Base-by-base conservation (phyloP, 2,888 invertebrate genomes). In the Drosophila macrospina region DNA sequence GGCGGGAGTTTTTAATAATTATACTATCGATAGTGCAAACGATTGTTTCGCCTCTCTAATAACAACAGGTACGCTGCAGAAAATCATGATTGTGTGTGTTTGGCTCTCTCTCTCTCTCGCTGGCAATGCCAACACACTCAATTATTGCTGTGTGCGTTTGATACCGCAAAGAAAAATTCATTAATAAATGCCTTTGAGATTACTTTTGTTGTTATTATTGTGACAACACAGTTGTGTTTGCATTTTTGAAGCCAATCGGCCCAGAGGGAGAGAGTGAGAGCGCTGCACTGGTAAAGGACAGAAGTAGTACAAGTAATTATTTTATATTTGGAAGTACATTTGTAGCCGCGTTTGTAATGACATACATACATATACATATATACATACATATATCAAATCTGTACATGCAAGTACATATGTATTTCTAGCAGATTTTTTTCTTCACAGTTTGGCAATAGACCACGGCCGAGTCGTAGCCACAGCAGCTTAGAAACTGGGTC, bases 401-500 rank as follows among this genome's bases (percentile, higher is more conserved):
- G 41, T 28, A n/a, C 26, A 45, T 28, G 24, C 11, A 37, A 11
- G 32, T 41, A 34, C 41, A n/a, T 41, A n/a, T 41, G 45, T 50
- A 20, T 64, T 48, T 37, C 28, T 48, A 44, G 64, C 45, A 36
- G 39, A 15, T 48, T 61, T 67, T 47, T 34, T 52, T 41, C 1
- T 45, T 51, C 32, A 60, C 56, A 56, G 61, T 66, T 66, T 66
- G 77, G 54, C 72, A 71, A 62, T 39, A 51, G 42, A 13, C 50
- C n/a, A 10, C 15, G 32, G 34, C 26, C 32, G 42, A 62, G 42
- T 32, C 34, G 52, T 55, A 39, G 66, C 50, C 50, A 48, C 57
- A 60, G 64, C 64, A 78, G 76, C 80, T 76, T 63, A 69, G 65
- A 84, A 82, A 86, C 87, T 80, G 52, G 81, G 81, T 83, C 80